Percentiles rank a stretch among this genome's conserved stretches.
phyloP scores from a whole-genome alignment of 2,797 vertebrate genomes.

The Coregonus suidteri region DNA sequence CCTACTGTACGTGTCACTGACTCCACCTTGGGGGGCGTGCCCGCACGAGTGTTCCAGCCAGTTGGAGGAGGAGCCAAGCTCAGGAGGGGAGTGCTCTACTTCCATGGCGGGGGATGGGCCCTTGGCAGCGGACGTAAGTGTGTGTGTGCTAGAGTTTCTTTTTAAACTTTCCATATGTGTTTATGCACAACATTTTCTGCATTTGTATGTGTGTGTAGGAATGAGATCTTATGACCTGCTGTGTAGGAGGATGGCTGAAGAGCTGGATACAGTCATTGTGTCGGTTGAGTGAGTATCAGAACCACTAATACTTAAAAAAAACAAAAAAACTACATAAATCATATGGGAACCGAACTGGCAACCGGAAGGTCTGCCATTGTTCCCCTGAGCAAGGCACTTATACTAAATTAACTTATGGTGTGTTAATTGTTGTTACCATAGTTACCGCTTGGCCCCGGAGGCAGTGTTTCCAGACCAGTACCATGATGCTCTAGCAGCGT shows the following conservation, averaged over 20 bases:
- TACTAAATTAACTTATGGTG: not conserved
- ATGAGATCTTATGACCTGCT: slow-evolving; percentile 88
- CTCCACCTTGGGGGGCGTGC: slow-evolving; percentile 81
- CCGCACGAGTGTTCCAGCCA: slow-evolving; percentile 85
- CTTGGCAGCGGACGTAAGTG: slow-evolving; percentile 87
- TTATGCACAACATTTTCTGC: not conserved
- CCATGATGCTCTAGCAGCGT: slow-evolving; percentile 81
- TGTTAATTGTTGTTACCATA: slow-evolving; percentile 49
- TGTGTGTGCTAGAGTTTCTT: not conserved
- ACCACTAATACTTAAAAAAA: not conserved
- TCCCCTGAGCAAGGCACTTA: not conserved
- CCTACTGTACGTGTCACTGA: slow-evolving; percentile 79
- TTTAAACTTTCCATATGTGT: not conserved
- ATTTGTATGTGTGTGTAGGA: slow-evolving; percentile 66
- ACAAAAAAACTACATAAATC: not conserved
- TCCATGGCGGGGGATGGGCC: slow-evolving; percentile 96
- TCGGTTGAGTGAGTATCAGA: slow-evolving; percentile 88
- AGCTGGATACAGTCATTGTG: slow-evolving; percentile 88
- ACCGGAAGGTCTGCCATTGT: not conserved
- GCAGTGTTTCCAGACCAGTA: slow-evolving; percentile 89
- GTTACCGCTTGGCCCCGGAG: slow-evolving; percentile 89
- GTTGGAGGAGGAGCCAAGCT: slow-evolving; percentile 50
- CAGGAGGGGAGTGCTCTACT: slow-evolving; percentile 84
- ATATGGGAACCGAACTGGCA: not conserved
- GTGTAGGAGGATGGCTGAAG: slow-evolving; percentile 86